These are phyloP conservation scores for Laterallus jamaicensis DNA, from an alignment of 2,113 vertebrate genomes.

Conservation along the genomic window DNA sequence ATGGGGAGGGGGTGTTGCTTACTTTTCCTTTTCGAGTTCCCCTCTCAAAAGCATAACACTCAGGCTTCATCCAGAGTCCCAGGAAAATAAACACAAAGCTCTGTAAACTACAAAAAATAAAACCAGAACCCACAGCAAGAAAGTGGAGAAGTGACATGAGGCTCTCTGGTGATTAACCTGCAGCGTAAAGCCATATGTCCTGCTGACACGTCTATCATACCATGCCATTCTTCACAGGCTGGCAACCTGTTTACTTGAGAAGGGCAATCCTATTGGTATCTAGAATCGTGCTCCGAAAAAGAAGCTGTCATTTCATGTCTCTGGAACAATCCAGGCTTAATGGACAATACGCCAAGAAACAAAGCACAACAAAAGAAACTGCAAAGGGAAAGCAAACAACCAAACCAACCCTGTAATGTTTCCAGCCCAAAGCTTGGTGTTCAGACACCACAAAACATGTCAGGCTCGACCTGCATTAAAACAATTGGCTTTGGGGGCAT, in stretches of 20 bases:
- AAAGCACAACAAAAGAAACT: slow-evolving; percentile 40
- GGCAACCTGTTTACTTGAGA: slow-evolving; percentile 23
- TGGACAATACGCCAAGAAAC: slow-evolving; percentile 47
- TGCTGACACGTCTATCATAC: slow-evolving; percentile 17
- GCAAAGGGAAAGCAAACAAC: not conserved
- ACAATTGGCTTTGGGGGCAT: not conserved
- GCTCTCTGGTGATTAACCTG: slow-evolving; percentile 46
- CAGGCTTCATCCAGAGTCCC: not conserved
- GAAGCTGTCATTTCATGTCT: slow-evolving; percentile 35
- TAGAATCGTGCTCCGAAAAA: not conserved
- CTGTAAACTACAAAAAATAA: not conserved
- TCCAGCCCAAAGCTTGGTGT: slow-evolving; percentile 25
- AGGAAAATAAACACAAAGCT: slow-evolving; percentile 25
- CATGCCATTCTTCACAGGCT: not conserved
- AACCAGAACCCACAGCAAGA: slow-evolving; percentile 13
- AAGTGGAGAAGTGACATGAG: slow-evolving; percentile 28
- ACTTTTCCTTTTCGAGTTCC: not conserved
- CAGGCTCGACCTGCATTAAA: slow-evolving; percentile 5
- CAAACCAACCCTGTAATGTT: not conserved
- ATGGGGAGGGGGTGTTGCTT: not conserved
- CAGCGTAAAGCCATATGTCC: slow-evolving; percentile 23
- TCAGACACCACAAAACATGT: slow-evolving; percentile 35
- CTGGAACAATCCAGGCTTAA: slow-evolving; percentile 49
- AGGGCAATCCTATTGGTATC: slow-evolving; percentile 26
- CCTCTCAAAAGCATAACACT: not conserved